Conservation (phyloP, 1,140 invertebrate species). For the Ridgeia piscesae region DNA sequence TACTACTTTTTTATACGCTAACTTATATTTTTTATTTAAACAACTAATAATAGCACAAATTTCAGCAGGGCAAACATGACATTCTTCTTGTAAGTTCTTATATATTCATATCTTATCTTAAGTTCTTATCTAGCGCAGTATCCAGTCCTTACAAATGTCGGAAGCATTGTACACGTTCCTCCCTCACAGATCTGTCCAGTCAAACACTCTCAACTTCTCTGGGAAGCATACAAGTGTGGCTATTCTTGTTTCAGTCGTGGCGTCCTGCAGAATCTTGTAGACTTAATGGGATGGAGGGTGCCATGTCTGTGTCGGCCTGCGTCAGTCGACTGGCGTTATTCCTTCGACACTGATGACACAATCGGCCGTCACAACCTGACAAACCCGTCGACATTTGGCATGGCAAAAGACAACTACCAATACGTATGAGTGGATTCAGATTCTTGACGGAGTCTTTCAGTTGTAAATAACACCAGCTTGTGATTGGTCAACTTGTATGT, state of each 20-base stretch:
- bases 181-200: no score
- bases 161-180: no score
- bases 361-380: slow-evolving; percentile 57
- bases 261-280: slow-evolving; percentile 73
- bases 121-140: no score
- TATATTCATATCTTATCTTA: no score
- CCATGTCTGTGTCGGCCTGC: slow-evolving; percentile 73
- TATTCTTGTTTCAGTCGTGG: slow-evolving; percentile 65
- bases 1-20: no score
- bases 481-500: not conserved
- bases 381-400: slow-evolving; percentile 56
- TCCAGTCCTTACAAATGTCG: no score
- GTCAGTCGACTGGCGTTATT: slow-evolving; percentile 65
- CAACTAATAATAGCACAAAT: not conserved
- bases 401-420: slow-evolving; percentile 69
- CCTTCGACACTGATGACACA: slow-evolving; percentile 57
- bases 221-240: no score
- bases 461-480: not conserved
- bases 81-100: no score
- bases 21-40: not conserved
- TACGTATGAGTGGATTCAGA: slow-evolving; percentile 63
- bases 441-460: not conserved
- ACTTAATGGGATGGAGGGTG: slow-evolving; percentile 65
- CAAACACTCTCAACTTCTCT: no score
- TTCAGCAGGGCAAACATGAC: not conserved